Evolutionary conservation across 2,797 vertebrate genomes (phyloP), one percentile per base, ranked within the genome.

Genomic region (Nannoperca australis): DNA sequence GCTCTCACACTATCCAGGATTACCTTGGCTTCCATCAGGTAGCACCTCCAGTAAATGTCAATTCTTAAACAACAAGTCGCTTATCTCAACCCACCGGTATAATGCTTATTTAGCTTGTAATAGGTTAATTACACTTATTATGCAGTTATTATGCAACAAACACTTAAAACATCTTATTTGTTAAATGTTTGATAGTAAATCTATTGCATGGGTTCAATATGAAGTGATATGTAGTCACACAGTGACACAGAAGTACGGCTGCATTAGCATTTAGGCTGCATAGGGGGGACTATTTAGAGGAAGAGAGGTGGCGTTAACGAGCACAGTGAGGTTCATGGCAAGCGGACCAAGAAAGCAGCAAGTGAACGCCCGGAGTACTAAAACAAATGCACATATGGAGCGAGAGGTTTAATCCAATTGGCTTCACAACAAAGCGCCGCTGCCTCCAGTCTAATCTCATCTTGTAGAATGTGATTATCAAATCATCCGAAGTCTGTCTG

Each of bases 1-100:
- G 95, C 84, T 97, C 95, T 70, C 93, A 94, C 58, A 95, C 95
- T 18, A 94, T 97, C 83, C 95, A 95, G 91, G 95, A 96, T 86
- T 97, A 96, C 85, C 93, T 97, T 6, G 96, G 96, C 76, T 97
- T 97, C 88, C 95, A 96, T 82, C 96, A 97, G 94, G 96, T 97
- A 56, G 34, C 51, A 24, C 7, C 14, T 18, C 4, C 42, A 3
- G 32, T 18, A 27, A 27, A 30, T 36, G 9, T 24, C 15, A 27
- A 2, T 14, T 45, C 22, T 58, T 11, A 24, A 53, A 12, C 10
- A 3, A 5, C 11, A 11, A 15, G 27, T 64, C 3, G 1, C 42
- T 34, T 22, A 12, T 54, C 30, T 54, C 30, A 60, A 36, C 30
- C 42, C 53, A 11, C 15, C 2, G 8, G 40, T 24, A 24, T 17